phyloP scores from a whole-genome alignment of 2,888 invertebrate genomes.

The Aporophyla lueneburgensis region DNA sequence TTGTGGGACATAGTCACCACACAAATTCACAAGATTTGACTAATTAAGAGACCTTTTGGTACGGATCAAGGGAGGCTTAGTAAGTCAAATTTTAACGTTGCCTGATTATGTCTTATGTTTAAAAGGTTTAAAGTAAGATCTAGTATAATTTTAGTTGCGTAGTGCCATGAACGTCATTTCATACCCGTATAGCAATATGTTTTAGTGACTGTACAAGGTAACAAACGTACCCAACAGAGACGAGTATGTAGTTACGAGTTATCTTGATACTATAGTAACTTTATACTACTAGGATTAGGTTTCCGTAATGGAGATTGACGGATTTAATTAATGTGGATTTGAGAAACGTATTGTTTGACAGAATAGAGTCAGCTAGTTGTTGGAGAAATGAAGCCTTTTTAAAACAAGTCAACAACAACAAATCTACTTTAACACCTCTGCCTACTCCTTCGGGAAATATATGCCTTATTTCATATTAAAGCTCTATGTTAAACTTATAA shows the following conservation, averaged over 20 bases:
- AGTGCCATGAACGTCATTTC: not conserved
- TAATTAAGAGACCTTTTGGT: too few species aligned
- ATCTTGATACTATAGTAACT: slow-evolving; percentile 33
- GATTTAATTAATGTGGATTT: slow-evolving; percentile 30
- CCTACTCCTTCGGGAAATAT: too few species aligned
- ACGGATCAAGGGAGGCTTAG: not conserved
- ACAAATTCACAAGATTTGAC: not conserved
- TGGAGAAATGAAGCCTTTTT: not conserved
- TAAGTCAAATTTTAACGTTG: not conserved
- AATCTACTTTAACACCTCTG: not conserved
- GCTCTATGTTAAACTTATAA: not conserved
- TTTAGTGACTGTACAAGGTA: slow-evolving; percentile 26
- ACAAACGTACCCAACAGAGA: slow-evolving; percentile 43
- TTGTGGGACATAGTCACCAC: not conserved
- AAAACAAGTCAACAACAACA: too few species aligned
- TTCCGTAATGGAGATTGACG: slow-evolving; percentile 26
- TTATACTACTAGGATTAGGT: slow-evolving; percentile 38
- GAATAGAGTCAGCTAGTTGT: not conserved
- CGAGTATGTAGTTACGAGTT: slow-evolving; percentile 15
- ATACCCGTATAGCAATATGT: not conserved
- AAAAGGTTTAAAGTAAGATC: not conserved
- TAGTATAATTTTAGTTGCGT: not conserved
- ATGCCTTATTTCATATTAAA: not conserved
- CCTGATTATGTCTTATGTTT: not conserved
- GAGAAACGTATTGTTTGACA: not conserved